Base-by-base conservation (phyloP, 2,113 vertebrate species). In the Poeciliopsis turrubarensis region DNA sequence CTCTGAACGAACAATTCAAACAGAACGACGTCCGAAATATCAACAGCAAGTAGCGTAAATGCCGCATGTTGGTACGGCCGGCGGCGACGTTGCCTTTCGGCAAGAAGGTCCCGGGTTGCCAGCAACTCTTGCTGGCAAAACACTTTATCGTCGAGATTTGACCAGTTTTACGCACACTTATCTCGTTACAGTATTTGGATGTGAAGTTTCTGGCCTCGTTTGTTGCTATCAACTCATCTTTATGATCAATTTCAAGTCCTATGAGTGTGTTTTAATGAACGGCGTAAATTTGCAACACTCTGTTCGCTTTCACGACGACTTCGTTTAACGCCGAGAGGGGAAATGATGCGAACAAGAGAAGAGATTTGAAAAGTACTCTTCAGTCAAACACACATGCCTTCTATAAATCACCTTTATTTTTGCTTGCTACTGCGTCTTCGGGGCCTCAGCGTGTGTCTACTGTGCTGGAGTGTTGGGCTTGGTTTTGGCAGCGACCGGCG, bases 371-470 rank as follows among this genome's bases (percentile, higher is more conserved):
- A 89, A 91, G 90, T 84, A 92, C 92, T 93, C 87, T 90, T 86
- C 81, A 71, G 72, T 70, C 77, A 71, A 71, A 90, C 90, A 92
- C 93, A 93, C 89, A 91, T 93, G 91, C 81, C 78, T 82, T 78
- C 87, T 60, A 93, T 94, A 93, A 93, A 95, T 94, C 92, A 90
- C 83, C 89, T 94, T 94, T 92, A 93, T 91, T 93, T 37, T 91
- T 92, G 93, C 91, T 93, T 94, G 90, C 93, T 94, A 89, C 90
- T 92, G 82, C 66, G 86, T 91, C 89, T 87, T 81, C 78, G 89
- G 83, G 83, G 89, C 87, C 86, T 47, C 88, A 87, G 89, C 88
- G 87, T 86, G 83, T 91, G 90, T 91, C 91, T 26, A 69, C 75
- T 70, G 79, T 84, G 90, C 90, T 92, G 91, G 81, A 80, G 75